A percentile compares a stretch with the other conserved stretches of the same genome.
phyloP scores from a whole-genome alignment of 2,888 invertebrate genomes.

The Latrodectus hesperus region DNA sequence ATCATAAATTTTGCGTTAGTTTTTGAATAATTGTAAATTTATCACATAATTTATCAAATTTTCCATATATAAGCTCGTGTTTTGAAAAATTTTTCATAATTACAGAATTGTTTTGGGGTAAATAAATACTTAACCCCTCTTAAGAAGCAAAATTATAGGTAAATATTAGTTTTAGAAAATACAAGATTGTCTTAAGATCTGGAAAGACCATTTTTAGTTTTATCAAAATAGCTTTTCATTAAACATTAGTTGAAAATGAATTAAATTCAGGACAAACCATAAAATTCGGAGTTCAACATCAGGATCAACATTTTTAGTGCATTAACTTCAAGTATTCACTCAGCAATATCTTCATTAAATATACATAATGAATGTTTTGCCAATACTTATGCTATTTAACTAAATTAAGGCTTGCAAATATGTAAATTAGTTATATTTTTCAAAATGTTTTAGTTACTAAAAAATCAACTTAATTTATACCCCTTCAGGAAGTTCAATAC shows the following conservation, averaged over 20 bases:
- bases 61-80: slow-evolving; percentile 21
- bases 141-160: not conserved
- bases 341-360: not conserved
- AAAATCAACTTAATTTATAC: no score
- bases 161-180: slow-evolving; percentile 22
- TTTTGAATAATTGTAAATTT: no score
- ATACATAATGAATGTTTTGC: not conserved
- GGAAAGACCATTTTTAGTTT: not conserved
- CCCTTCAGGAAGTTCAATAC: no score
- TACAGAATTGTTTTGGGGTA: not conserved
- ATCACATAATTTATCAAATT: no score
- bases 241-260: slow-evolving; percentile 4
- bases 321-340: not conserved
- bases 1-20: no score
- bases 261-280: not conserved
- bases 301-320: not conserved
- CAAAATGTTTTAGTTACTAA: no score
- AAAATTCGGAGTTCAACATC: not conserved
- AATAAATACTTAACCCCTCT: not conserved
- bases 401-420: not conserved
- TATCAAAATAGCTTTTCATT: slow-evolving; percentile 1
- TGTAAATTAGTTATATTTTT: not conserved
- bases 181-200: slow-evolving; percentile 23
- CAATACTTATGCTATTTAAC: not conserved
- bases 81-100: not conserved